Percentiles rank a stretch among this genome's conserved stretches.
phyloP scores from a whole-genome alignment of 1,140 invertebrate species.

The Drosophila littoralis region DNA sequence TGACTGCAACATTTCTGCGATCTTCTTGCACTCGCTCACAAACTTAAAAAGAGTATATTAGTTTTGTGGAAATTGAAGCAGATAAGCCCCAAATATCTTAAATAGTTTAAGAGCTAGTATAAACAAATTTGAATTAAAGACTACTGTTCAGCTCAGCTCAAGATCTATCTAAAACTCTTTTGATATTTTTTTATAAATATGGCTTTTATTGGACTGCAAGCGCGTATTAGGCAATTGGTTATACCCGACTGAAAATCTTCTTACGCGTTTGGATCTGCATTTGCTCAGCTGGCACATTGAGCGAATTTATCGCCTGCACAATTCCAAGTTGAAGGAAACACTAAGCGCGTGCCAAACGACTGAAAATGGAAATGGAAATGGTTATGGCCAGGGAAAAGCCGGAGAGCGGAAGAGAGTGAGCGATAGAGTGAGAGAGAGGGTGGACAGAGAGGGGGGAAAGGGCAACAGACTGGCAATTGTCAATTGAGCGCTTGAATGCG shows the following conservation, averaged over 20 bases:
- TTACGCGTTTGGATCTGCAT: slow-evolving; percentile 5
- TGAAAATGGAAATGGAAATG: neutral
- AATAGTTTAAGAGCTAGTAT: no score
- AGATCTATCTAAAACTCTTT: no score
- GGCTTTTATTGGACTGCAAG: no score
- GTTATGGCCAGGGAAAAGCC: neutral
- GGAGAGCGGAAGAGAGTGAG: neutral
- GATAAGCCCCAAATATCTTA: no score
- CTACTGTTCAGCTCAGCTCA: no score
- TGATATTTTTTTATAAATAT: no score
- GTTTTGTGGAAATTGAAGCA: no score
- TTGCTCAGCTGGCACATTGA: slow-evolving; percentile 33
- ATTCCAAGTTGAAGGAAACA: slow-evolving; percentile 40
- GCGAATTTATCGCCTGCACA: slow-evolving; percentile 54
- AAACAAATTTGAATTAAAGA: no score
- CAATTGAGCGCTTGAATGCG: slow-evolving; percentile 64
- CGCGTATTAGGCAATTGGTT: no score
- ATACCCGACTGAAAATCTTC: no score
- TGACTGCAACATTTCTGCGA: slow-evolving; percentile 15
- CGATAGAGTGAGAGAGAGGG: neutral
- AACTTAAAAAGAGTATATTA: no score
- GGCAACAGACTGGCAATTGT: slow-evolving; percentile 44
- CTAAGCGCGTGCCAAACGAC: slow-evolving; percentile 52
- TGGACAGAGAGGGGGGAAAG: neutral
- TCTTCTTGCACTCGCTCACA: no score